Evolutionary conservation across 2,888 invertebrate genomes (phyloP).

Genomic region (Sinopyrophorus schimmeli): DNA sequence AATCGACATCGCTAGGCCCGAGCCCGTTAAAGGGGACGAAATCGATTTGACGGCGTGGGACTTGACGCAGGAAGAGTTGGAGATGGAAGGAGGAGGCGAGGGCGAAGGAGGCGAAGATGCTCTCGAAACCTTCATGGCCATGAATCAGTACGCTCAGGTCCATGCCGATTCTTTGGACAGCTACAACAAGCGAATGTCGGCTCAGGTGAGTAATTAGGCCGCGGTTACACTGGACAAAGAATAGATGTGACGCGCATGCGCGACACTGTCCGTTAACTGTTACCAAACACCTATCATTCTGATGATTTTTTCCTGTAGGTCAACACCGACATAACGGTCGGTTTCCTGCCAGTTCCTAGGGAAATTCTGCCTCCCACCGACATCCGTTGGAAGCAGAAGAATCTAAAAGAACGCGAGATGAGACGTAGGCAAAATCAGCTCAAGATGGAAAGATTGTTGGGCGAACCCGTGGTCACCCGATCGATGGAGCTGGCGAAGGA

Average conservation of each 20-base stretch:
- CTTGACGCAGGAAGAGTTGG: constrained; percentile 49
- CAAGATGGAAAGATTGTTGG: not conserved
- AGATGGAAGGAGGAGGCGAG: constrained; percentile 38
- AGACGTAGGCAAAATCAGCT: not conserved
- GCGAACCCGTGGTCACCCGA: constrained; percentile 43
- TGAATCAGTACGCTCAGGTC: constrained; percentile 23
- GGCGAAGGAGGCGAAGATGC: constrained; percentile 42
- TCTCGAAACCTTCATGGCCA: constrained; percentile 18
- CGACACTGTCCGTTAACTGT: not conserved
- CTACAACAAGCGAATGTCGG: constrained; percentile 20
- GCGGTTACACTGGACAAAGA: not conserved
- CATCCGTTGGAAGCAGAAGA: constrained; percentile 18
- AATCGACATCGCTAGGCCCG: constrained; percentile 37
- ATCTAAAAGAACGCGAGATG: constrained; percentile 12
- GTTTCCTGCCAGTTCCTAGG: constrained; percentile 35
- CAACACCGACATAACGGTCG: constrained; percentile 41
- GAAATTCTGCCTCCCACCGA: constrained; percentile 21
- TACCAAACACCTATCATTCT: not conserved
- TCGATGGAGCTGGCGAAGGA: constrained; percentile 60
- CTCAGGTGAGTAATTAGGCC: constrained; percentile 5
- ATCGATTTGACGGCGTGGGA: constrained; percentile 50
- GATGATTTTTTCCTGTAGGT: constrained; percentile 22
- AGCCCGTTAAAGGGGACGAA: constrained; percentile 39
- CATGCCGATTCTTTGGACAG: constrained; percentile 16
- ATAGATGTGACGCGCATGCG: constrained; percentile 1